Evolutionary conservation across 2,113 vertebrate species (phyloP).

Genomic region (Dendrocopos noguchii): DNA sequence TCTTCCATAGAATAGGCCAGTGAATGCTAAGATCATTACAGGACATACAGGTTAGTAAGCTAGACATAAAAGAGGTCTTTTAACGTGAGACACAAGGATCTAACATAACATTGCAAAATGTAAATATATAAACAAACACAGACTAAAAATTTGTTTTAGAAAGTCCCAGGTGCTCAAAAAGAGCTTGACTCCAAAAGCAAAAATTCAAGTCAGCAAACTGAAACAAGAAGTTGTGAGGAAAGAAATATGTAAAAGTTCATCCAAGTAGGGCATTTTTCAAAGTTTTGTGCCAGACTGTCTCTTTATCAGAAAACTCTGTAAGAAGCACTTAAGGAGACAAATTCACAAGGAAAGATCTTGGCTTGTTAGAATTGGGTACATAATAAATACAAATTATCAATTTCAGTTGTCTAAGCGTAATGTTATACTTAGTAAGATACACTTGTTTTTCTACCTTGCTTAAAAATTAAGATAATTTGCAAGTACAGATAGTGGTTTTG

Average conservation of each 20-base stretch:
- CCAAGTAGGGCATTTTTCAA: conserved; percentile 3
- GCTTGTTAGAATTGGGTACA: neutral
- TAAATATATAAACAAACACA: conserved; percentile 34
- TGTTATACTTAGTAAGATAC: neutral
- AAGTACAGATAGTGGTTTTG: neutral
- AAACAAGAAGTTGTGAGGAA: conserved; percentile 40
- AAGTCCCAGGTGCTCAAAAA: conserved; percentile 31
- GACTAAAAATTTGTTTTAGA: neutral
- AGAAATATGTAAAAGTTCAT: neutral
- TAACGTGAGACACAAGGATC: neutral
- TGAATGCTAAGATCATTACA: neutral
- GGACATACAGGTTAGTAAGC: neutral
- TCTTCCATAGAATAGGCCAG: neutral
- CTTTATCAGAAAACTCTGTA: neutral
- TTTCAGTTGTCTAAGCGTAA: neutral
- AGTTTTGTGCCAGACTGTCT: neutral
- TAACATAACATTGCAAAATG: conserved; percentile 2
- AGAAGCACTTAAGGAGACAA: neutral
- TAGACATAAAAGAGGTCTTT: neutral
- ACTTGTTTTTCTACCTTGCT: neutral
- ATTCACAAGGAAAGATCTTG: neutral
- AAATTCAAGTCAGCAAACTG: neutral
- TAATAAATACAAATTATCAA: neutral
- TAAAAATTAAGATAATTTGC: neutral
- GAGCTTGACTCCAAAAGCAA: conserved; percentile 17